Evolutionary conservation across 2,113 vertebrate species (phyloP).

Genomic region (Poecile atricapillus): DNA sequence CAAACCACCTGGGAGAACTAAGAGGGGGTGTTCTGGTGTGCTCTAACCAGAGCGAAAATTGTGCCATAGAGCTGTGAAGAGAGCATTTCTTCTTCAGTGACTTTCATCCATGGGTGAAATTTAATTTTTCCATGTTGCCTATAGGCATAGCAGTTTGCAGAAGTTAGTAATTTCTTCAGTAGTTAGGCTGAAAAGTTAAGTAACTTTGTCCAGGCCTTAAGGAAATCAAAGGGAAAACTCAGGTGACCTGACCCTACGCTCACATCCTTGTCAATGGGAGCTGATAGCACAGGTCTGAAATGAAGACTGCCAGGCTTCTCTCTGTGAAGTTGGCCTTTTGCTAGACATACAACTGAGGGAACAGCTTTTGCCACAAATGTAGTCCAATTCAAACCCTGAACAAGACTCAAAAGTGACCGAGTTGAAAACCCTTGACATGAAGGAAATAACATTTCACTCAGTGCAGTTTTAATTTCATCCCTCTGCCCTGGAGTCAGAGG

Average conservation of each 20-base stretch:
- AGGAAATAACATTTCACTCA: slow-evolving; percentile 48
- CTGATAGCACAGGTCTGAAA: slow-evolving; percentile 39
- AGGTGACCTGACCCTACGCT: background rate
- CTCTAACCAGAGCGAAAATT: background rate
- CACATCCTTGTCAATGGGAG: slow-evolving; percentile 14
- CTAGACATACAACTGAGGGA: slow-evolving; percentile 26
- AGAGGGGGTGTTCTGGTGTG: background rate
- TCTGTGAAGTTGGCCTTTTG: slow-evolving; percentile 55
- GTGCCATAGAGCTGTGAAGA: background rate
- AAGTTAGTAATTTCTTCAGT: slow-evolving; percentile 28
- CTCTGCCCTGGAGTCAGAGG: slow-evolving; percentile 35
- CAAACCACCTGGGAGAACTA: background rate
- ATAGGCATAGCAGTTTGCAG: background rate
- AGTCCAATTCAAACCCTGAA: slow-evolving; percentile 45
- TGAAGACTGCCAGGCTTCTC: slow-evolving; percentile 14
- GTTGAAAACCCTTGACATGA: slow-evolving; percentile 57
- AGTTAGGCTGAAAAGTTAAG: slow-evolving; percentile 9
- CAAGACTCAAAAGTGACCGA: slow-evolving; percentile 34
- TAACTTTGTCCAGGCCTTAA: slow-evolving; percentile 17
- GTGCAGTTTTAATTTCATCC: slow-evolving; percentile 51
- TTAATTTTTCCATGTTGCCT: slow-evolving; percentile 6
- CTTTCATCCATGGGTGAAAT: background rate
- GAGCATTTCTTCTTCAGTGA: background rate
- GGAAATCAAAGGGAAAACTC: slow-evolving; percentile 35
- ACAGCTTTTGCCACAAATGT: slow-evolving; percentile 39